Conservation (phyloP, 2,797 vertebrate species). For the Kryptolebias ocellatus region DNA sequence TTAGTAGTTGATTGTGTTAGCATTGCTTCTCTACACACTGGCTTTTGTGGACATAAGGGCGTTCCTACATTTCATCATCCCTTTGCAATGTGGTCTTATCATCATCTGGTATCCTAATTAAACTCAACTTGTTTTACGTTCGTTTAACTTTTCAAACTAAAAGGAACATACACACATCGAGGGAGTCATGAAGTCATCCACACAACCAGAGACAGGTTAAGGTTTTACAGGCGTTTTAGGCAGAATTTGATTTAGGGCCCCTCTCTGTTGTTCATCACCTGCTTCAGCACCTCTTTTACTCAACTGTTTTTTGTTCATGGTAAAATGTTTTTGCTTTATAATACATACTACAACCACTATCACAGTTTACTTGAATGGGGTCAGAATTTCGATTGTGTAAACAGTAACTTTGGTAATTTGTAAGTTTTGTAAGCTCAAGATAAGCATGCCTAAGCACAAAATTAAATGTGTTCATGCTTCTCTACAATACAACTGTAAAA, state of each 20-base stretch:
- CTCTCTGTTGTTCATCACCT: too few species aligned
- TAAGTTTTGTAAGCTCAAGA: too few species aligned
- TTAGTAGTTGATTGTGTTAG: neutral
- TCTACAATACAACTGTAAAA: neutral
- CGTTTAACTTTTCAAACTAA: slow-evolving; percentile 3
- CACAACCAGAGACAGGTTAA: neutral
- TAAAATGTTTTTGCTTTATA: too few species aligned
- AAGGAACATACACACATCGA: neutral
- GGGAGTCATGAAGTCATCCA: neutral
- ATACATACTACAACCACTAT: too few species aligned
- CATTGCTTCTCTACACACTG: neutral
- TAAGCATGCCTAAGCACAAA: too few species aligned
- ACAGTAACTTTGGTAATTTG: too few species aligned
- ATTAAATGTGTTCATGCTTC: neutral
- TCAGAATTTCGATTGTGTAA: too few species aligned
- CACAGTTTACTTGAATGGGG: too few species aligned
- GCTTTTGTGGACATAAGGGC: neutral
- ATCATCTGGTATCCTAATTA: neutral
- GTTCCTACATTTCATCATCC: neutral
- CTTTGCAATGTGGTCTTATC: neutral
- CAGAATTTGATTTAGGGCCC: too few species aligned
- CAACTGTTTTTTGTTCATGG: too few species aligned
- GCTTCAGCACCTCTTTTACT: too few species aligned
- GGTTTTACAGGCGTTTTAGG: too few species aligned
- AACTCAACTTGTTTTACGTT: neutral